Percentiles rank a stretch among this genome's conserved stretches.
phyloP scores from a whole-genome alignment of 2,888 invertebrate species.

The Strigamia maritima region DNA sequence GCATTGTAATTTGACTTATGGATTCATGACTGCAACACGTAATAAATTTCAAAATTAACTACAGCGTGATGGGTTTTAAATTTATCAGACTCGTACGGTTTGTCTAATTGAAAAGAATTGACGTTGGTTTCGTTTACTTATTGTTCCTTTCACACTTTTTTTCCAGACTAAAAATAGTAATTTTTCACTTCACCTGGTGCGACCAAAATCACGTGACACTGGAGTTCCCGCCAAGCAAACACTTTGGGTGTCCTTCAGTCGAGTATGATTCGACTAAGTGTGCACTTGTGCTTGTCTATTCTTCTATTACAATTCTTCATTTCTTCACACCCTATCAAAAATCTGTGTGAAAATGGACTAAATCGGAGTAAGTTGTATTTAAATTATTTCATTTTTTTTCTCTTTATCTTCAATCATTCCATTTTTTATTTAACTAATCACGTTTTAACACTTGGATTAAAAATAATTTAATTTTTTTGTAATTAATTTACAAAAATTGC shows the following conservation, averaged over 20 bases:
- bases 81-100: background rate
- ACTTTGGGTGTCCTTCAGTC: slow-evolving; percentile 23
- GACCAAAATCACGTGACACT: slow-evolving; percentile 12
- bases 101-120: background rate
- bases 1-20: background rate
- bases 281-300: background rate
- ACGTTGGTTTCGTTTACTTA: background rate
- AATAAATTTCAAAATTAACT: background rate
- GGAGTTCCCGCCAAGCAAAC: slow-evolving; percentile 18
- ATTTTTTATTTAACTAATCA: no score
- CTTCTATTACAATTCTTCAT: background rate
- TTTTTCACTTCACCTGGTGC: slow-evolving; percentile 19
- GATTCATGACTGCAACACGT: background rate
- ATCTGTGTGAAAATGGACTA: background rate
- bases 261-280: slow-evolving; percentile 16
- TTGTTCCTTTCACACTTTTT: background rate
- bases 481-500: background rate
- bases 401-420: background rate
- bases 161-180: background rate
- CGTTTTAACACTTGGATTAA: background rate
- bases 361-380: background rate
- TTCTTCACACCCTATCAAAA: background rate
- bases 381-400: background rate
- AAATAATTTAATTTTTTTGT: background rate
- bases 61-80: background rate